Conservation (phyloP, 2,888 invertebrate species). For the Caenorhabditis sp. region DNA sequence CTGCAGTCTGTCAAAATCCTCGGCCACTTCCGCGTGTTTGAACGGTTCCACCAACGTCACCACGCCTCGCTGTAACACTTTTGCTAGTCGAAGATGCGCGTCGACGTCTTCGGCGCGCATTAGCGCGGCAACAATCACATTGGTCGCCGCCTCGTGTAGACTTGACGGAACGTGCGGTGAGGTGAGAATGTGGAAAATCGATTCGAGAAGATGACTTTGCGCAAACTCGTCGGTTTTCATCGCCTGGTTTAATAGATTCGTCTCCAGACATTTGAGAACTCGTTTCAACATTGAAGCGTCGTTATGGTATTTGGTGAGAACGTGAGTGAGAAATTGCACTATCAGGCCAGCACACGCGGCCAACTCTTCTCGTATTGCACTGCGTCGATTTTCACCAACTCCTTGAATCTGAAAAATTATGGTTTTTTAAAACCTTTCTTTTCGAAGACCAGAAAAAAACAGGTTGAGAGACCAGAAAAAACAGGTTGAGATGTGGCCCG, state of each 20-base stretch:
- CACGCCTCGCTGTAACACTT: slow-evolving; percentile 82
- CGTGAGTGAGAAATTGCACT: slow-evolving; percentile 30
- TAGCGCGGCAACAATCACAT: slow-evolving; percentile 49
- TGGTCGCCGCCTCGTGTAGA: slow-evolving; percentile 86
- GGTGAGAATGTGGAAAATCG: slow-evolving; percentile 71
- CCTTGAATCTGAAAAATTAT: slow-evolving; percentile 48
- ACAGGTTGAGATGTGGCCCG: too few species aligned
- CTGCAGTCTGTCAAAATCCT: slow-evolving; percentile 76
- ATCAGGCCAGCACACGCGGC: slow-evolving; percentile 78
- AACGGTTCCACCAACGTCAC: slow-evolving; percentile 84
- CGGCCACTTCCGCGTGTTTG: slow-evolving; percentile 74
- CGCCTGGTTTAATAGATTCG: slow-evolving; percentile 17
- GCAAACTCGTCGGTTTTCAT: slow-evolving; percentile 78
- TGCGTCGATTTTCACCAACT: slow-evolving; percentile 88
- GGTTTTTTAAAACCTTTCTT: too few species aligned
- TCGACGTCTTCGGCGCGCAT: slow-evolving; percentile 72
- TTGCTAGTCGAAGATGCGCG: slow-evolving; percentile 79
- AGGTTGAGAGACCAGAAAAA: too few species aligned
- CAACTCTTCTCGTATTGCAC: slow-evolving; percentile 84
- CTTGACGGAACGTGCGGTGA: slow-evolving; percentile 69
- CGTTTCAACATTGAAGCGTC: slow-evolving; percentile 37
- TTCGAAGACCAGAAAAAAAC: too few species aligned
- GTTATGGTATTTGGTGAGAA: slow-evolving; percentile 28
- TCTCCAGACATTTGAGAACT: slow-evolving; percentile 33
- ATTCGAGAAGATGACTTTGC: slow-evolving; percentile 70